Base-by-base conservation (phyloP, 2,797 vertebrate species). In the Mergus octosetaceus region DNA sequence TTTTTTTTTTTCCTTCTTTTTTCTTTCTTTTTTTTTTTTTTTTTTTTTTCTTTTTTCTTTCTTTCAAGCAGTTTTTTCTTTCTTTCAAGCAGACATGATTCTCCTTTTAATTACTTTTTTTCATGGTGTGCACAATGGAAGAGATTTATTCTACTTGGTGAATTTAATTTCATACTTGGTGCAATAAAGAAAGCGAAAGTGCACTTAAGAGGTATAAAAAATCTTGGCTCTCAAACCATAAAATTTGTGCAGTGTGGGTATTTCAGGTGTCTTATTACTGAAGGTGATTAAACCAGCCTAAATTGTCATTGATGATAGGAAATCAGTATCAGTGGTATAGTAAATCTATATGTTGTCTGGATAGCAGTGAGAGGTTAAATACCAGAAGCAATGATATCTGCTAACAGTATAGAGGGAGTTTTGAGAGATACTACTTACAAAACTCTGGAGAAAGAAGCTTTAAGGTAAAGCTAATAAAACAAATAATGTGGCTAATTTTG, bases 161-260 rank as follows among this genome's bases (percentile, higher is more conserved):
- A 93, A 89, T 92, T 87, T 93, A 87, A 89, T 88, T 85, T 93
- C 51, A 36, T 78, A 62, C 41, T 69, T 14, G 1, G 49, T 21
- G 64, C 47, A 85, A 80, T 96, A 95, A 95, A 95, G 71, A 66
- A 86, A 87, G 41, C 34, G 57, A 43, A 96, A 85, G 69, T 87
- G 75, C 91, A 94, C 80, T 95, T 87, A 94, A 69, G 72, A 85
- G 68, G 68, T 89, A 83, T 85, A 87, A 96, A 93, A 93, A 94
- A 85, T 80, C 78, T 87, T 58, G 70, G 72, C 78, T 95, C 56
- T 80, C 34, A 78, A 95, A 62, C 84, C 61, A 38, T 90, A 69
- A 90, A 85, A 94, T 83, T 77, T 90, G 69, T 13, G 32, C 81
- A 89, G 1, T 27, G 53, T 87, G 80, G 30, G 36, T 76, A 32